phyloP scores from a whole-genome alignment of 2,888 invertebrate species.

The Chesias legatella region DNA sequence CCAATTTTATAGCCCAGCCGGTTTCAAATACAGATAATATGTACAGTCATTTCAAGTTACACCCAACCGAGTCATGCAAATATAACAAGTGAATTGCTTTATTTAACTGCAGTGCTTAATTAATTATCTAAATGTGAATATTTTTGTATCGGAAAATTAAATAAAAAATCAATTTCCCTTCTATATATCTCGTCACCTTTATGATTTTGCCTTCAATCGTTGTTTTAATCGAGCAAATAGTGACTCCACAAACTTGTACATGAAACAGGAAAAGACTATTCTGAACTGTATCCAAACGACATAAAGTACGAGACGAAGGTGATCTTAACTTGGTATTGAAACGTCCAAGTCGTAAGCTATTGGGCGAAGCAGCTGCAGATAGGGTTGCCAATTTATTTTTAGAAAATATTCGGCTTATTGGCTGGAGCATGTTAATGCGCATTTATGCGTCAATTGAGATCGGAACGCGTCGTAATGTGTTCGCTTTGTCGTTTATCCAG shows the following conservation, averaged over 20 bases:
- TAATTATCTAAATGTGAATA: too few species aligned
- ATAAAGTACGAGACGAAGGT: slow-evolving; percentile 3
- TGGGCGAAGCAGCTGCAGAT: slow-evolving; percentile 67
- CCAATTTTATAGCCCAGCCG: too few species aligned
- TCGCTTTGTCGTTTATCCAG: slow-evolving; percentile 15
- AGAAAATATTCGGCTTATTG: slow-evolving; percentile 65
- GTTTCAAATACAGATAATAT: too few species aligned
- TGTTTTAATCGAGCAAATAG: slow-evolving; percentile 13
- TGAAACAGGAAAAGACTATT: slow-evolving; percentile 1
- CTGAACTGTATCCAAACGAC: slow-evolving; percentile 15
- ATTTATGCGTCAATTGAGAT: slow-evolving; percentile 54
- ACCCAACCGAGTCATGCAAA: too few species aligned
- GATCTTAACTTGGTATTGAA: slow-evolving; percentile 18
- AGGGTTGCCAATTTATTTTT: slow-evolving; percentile 75
- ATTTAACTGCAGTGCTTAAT: too few species aligned
- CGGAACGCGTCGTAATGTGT: slow-evolving; percentile 35
- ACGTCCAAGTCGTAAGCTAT: slow-evolving; percentile 70
- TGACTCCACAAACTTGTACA: slow-evolving; percentile 12
- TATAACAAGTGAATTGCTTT: too few species aligned
- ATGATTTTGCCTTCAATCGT: slow-evolving; percentile 13
- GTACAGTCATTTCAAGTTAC: too few species aligned
- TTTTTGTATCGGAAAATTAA: too few species aligned
- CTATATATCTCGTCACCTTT: slow-evolving; percentile 21
- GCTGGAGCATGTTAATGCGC: slow-evolving; percentile 48
- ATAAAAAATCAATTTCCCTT: too few species aligned